These are phyloP conservation scores for Cephalotes varians DNA, from an alignment of 2,888 invertebrate genomes.

Conservation along the genomic window DNA sequence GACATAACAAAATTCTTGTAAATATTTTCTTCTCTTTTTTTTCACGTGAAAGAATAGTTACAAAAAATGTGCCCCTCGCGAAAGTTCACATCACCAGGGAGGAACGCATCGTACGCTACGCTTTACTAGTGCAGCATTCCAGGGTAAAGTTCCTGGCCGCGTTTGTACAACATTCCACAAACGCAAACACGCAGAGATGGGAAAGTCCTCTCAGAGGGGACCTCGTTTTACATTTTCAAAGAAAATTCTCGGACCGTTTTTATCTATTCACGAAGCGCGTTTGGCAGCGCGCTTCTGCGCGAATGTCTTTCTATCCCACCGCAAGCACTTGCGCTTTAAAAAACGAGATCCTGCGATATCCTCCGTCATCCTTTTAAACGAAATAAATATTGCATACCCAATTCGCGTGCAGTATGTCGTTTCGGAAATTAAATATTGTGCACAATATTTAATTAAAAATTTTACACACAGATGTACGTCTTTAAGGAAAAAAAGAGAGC, in stretches of 20 bases:
- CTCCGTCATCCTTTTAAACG: not conserved
- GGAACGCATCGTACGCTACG: too few species aligned
- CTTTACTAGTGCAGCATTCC: not conserved
- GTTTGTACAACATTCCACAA: constrained; percentile 28
- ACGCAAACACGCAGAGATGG: not conserved
- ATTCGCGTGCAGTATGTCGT: not conserved
- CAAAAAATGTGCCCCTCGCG: not conserved
- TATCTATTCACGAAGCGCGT: constrained; percentile 26
- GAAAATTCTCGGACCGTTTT: constrained; percentile 32
- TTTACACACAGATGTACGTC: not conserved
- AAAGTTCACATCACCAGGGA: not conserved
- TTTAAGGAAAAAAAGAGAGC: not conserved
- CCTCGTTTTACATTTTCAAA: constrained; percentile 25
- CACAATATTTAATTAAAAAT: not conserved
- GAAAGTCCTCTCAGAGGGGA: not conserved
- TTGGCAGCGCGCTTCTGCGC: not conserved
- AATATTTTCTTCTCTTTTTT: too few species aligned
- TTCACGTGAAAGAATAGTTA: not conserved
- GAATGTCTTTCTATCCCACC: not conserved
- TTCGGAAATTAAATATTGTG: not conserved
- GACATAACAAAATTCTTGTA: not conserved
- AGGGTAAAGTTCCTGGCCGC: not conserved
- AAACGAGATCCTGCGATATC: not conserved
- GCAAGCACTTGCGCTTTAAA: not conserved
- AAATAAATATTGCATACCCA: not conserved